Evolutionary conservation across 2,113 vertebrate genomes (phyloP).

Genomic region (Varanus salvator): DNA sequence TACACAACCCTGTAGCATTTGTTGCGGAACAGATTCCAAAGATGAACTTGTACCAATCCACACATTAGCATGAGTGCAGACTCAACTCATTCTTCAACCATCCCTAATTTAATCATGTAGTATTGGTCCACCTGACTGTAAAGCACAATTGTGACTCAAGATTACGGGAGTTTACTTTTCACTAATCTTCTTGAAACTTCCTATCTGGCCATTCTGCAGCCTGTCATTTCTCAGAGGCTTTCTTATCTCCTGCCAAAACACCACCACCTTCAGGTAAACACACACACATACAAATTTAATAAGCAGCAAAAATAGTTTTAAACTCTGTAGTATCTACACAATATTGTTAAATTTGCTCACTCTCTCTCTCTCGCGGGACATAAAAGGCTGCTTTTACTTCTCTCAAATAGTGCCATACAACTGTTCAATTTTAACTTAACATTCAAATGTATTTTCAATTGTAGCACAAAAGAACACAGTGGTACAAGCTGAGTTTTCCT

Average conservation of each 20-base stretch:
- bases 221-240: not conserved
- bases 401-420: not conserved
- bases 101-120: not conserved
- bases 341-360: not conserved
- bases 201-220: not conserved
- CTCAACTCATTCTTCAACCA: too few species aligned
- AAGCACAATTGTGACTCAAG: not conserved
- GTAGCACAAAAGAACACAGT: constrained; percentile 16
- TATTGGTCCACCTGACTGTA: not conserved
- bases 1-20: not conserved
- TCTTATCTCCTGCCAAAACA: not conserved
- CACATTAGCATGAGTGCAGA: too few species aligned
- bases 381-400: constrained; percentile 2
- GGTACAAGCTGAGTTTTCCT: not conserved
- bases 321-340: not conserved
- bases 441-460: constrained; percentile 3
- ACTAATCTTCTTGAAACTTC: not conserved
- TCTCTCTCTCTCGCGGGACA: not conserved
- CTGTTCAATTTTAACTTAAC: constrained; percentile 18
- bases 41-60: too few species aligned
- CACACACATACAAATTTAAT: not conserved
- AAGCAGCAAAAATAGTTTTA: not conserved
- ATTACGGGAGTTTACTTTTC: not conserved
- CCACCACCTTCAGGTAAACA: not conserved
- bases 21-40: not conserved